Percentiles rank a stretch among this genome's conserved stretches.
phyloP scores from a whole-genome alignment of 2,113 vertebrate genomes.

The Sapayoa aenigma region DNA sequence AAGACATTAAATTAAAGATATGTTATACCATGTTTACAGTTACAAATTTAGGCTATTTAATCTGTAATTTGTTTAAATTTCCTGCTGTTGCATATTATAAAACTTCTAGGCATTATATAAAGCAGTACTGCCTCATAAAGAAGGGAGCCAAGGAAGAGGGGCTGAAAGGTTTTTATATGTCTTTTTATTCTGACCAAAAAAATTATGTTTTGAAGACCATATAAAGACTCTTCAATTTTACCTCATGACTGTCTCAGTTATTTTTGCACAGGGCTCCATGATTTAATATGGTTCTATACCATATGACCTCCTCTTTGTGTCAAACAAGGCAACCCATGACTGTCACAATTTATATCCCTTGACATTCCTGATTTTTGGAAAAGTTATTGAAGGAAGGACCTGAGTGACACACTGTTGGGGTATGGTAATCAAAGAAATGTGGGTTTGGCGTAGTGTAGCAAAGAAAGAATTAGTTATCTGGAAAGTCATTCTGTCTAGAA shows the following conservation, averaged over 20 bases:
- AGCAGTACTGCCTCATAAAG: not conserved
- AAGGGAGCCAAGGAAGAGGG: not conserved
- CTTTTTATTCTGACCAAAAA: not conserved
- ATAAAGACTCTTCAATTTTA: not conserved
- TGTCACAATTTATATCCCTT: not conserved
- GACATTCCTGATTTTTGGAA: not conserved
- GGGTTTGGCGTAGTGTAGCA: not conserved
- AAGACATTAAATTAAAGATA: not conserved
- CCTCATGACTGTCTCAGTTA: not conserved
- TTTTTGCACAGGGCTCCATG: not conserved
- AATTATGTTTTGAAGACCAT: not conserved
- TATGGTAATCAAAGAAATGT: not conserved
- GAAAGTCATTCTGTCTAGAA: not conserved
- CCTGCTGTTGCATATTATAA: not conserved
- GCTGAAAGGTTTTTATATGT: not conserved
- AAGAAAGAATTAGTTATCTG: not conserved
- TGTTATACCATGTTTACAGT: not conserved
- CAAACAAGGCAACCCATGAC: not conserved
- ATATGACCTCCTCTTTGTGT: not conserved
- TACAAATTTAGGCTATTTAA: not conserved
- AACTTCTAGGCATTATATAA: not conserved
- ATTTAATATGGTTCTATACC: too few species aligned
- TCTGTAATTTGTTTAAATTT: not conserved
- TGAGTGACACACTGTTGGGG: accelerated
- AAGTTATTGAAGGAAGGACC: not conserved